A percentile compares a stretch with the other conserved stretches of the same genome.
phyloP scores from a whole-genome alignment of 2,888 invertebrate species.

The Zelleria hepariella region DNA sequence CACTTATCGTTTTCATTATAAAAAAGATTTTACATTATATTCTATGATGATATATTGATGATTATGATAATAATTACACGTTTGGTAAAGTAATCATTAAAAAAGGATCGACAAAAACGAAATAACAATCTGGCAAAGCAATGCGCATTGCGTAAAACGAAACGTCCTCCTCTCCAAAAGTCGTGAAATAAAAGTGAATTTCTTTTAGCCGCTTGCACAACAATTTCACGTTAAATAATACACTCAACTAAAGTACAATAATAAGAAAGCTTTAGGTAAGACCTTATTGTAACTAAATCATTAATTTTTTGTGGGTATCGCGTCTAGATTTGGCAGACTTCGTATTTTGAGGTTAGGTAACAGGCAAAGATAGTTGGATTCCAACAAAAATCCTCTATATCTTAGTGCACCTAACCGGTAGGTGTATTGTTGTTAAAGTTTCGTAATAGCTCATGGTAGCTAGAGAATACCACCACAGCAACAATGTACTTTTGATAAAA shows the following conservation, averaged over 20 bases:
- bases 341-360: slow-evolving; percentile 48
- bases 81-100: too few species aligned
- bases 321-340: slow-evolving; percentile 1
- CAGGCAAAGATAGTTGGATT: slow-evolving; percentile 2
- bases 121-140: neutral
- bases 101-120: too few species aligned
- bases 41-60: too few species aligned
- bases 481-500: too few species aligned
- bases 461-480: too few species aligned
- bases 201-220: slow-evolving; percentile 13
- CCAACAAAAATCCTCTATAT: neutral
- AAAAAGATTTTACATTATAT: too few species aligned
- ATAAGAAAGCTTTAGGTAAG: neutral
- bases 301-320: neutral
- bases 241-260: neutral
- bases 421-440: too few species aligned
- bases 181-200: slow-evolving; percentile 5
- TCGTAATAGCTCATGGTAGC: too few species aligned
- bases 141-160: neutral
- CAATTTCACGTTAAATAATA: slow-evolving; percentile 1
- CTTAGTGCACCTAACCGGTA: neutral
- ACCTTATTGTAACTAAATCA: neutral
- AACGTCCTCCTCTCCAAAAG: neutral
- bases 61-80: too few species aligned
- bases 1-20: too few species aligned